Evolutionary conservation across 2,113 vertebrate genomes (phyloP), one percentile per base, ranked within the genome.

Genomic region (Cebidichthys violaceus): DNA sequence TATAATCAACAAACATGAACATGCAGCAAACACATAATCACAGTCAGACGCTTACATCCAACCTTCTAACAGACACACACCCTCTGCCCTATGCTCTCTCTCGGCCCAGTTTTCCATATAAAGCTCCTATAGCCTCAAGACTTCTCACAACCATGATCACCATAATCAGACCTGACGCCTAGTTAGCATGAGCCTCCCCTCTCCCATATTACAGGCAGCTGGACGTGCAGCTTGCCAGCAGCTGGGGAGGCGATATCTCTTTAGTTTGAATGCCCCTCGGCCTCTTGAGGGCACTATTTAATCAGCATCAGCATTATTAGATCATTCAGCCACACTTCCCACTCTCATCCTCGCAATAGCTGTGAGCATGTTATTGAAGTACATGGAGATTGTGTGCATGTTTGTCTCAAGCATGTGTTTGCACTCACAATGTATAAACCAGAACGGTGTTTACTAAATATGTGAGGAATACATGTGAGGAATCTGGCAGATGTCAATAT

Each of bases 151-250:
- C 91, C 85, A 93, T 95, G 95, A 97, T 96, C 93, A 96, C 95
- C 94, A 94, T 97, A 96, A 97, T 97, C 96, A 96, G 93, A 95
- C 91, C 90, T 96, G 94, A 94, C 93, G 95, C 90, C 92, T 96
- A 93, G 95, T 96, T 96, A 96, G 94, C 95, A 96, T 94, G 94
- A 95, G 92, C 89, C 94, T 95, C 95, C 59, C 39, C 92, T 90
- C 95, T 93, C 86, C 90, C 70, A 70, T 71, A 87, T 91, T 90
- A 93, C 86, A 92, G 92, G 93, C 95, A 96, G 95, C 95, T 96
- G 95, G 95, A 95, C 86, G 93, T 89, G 88, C 89, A 89, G 90
- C 93, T 88, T 85, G 87, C 87, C 75, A 92, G 83, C 76, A 89
- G 81, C 84, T 65, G 77, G 24, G 65, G 29, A 54, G 2, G 20